Evolutionary conservation across 2,888 invertebrate species (phyloP), one percentile per base, ranked within the genome.

Genomic region (Helicoverpa assulta): DNA sequence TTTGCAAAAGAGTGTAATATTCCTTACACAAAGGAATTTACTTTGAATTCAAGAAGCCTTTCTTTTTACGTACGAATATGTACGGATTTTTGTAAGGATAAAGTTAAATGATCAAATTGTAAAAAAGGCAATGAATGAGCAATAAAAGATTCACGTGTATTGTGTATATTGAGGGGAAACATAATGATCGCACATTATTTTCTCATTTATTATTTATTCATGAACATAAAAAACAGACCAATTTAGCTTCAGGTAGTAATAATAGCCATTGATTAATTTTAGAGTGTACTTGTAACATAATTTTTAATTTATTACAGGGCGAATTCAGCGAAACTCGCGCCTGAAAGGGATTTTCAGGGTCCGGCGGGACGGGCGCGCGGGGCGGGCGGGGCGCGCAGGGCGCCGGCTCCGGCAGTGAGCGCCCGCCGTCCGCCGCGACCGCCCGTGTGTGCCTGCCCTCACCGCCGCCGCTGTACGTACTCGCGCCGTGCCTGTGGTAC

Each of bases 321-420:
- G 69, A 78, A 79, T 83, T 83, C 76, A 83, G 84, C 76, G 82
- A 87, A 86, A 87, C 82, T 85, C 79, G 67, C 78, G 82, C 80
- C 82, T 84, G 86, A 85, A 89, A 88, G 85, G 89, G 90, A 90
- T 90, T 89, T 87, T 87, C 86, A 87, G 88, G 81, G 76, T 86
- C 84, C 81, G 70, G 81, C 73, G 77, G 66, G 72, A 71, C 50
- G 73, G 76, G 64, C 59, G 67, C 55, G 73, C 72, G 50, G 81
- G 53, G 76, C 56, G 73, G 55, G 70, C 67, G 80, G 70, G 70
- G 80, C 85, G 84, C 80, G 82, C 81, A 78, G 76, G 82, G 89
- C 90, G 89, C 88, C 86, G 80, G 85, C 88, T 91, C 92, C 93
- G 93, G 92, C 92, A 93, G 93, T 94, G 81, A 84, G 81, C 86